Evolutionary conservation across 2,888 invertebrate genomes (phyloP).

Genomic region (Agrypnus murinus): DNA sequence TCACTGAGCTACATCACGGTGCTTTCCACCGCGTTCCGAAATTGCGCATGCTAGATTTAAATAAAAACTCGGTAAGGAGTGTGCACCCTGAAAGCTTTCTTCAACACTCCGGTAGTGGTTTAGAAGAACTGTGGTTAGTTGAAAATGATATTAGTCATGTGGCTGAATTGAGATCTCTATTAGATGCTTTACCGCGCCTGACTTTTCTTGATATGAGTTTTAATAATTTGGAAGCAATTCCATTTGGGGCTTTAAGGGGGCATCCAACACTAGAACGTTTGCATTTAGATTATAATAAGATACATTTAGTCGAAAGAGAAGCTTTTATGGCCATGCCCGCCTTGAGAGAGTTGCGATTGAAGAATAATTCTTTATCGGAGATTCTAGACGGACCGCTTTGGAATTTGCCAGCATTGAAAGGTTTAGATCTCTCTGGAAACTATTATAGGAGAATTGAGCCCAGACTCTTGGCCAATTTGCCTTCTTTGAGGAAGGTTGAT

Average conservation of each 20-base stretch:
- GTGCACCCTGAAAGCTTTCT: constrained; percentile 89
- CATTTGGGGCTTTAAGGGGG: constrained; percentile 85
- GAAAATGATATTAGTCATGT: constrained; percentile 86
- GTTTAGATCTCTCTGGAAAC: constrained; percentile 86
- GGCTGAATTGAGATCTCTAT: constrained; percentile 81
- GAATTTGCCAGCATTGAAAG: constrained; percentile 89
- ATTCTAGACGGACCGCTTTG: constrained; percentile 84
- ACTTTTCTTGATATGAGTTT: constrained; percentile 86
- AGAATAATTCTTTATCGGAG: constrained; percentile 88
- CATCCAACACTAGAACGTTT: constrained; percentile 87
- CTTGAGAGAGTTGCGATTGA: constrained; percentile 85
- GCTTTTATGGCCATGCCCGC: constrained; percentile 90
- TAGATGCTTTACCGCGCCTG: constrained; percentile 85
- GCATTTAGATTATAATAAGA: constrained; percentile 86
- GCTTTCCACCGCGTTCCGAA: constrained; percentile 87
- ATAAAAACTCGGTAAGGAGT: constrained; percentile 83
- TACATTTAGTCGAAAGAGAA: constrained; percentile 84
- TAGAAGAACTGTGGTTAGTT: constrained; percentile 86
- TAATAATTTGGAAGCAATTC: constrained; percentile 85
- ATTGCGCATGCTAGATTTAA: constrained; percentile 82
- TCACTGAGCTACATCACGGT: constrained; percentile 84
- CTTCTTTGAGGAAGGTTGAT: constrained; percentile 84
- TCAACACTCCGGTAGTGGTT: constrained; percentile 81
- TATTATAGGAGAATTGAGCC: constrained; percentile 82
- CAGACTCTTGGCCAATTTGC: constrained; percentile 82